These are phyloP conservation scores for Rhynchonycteris naso DNA, from an alignment of 2,797 vertebrate genomes.

Conservation along the genomic window DNA sequence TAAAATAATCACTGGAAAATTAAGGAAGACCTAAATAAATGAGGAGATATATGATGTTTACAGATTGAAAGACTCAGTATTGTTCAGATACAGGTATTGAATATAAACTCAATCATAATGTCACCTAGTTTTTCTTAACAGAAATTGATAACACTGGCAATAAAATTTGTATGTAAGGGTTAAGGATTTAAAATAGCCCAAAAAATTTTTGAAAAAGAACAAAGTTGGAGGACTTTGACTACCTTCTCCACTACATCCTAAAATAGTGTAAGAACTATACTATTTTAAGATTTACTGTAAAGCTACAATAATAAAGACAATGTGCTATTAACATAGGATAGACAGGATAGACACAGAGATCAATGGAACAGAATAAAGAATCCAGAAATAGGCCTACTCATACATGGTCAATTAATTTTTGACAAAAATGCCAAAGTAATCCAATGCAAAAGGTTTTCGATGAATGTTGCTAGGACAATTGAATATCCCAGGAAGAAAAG, in stretches of 20 bases:
- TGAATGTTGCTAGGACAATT: conserved; percentile 57
- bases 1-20: conserved; percentile 10
- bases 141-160: conserved; percentile 30
- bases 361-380: conserved; percentile 51
- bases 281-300: conserved; percentile 68
- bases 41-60: background rate
- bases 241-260: conserved; percentile 39
- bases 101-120: background rate
- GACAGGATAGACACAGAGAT: conserved; percentile 26
- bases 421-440: conserved; percentile 55
- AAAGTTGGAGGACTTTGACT: conserved; percentile 57
- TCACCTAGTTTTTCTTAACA: background rate
- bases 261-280: conserved; percentile 58
- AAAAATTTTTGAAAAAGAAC: conserved; percentile 57
- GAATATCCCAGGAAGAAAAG: conserved; percentile 50
- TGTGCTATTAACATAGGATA: conserved; percentile 51
- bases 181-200: conserved; percentile 60
- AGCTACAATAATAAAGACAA: conserved; percentile 56
- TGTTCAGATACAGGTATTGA: background rate
- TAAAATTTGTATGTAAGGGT: conserved; percentile 60
- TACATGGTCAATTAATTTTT: conserved; percentile 59
- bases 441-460: conserved; percentile 30
- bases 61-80: background rate
- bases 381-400: conserved; percentile 57
- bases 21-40: conserved; percentile 10